phyloP scores from a whole-genome alignment of 2,888 invertebrate genomes.

The Drosophila rellima region DNA sequence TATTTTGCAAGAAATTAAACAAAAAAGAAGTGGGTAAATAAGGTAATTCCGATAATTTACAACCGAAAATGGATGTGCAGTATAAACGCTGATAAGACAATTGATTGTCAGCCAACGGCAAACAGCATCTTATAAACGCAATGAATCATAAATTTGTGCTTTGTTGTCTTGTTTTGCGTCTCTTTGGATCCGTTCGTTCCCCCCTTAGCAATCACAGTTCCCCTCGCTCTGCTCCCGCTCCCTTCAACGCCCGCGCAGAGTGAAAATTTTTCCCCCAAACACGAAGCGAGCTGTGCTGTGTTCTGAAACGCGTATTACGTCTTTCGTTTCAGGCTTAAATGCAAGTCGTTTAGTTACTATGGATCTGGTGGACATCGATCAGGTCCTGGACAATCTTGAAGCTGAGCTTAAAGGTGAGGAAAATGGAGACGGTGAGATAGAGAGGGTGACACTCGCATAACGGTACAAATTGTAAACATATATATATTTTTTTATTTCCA shows the following conservation, averaged over 20 bases:
- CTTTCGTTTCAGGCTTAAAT: conserved; percentile 56
- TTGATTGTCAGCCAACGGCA: conserved; percentile 15
- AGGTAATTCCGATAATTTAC: conserved; percentile 51
- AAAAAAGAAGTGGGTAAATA: conserved; percentile 54
- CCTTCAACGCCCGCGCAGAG: conserved; percentile 6
- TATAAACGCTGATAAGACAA: conserved; percentile 39
- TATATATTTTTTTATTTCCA: conserved; percentile 36
- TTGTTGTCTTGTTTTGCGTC: conserved; percentile 61
- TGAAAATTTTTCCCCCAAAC: conserved; percentile 47
- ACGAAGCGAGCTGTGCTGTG: conserved; percentile 20
- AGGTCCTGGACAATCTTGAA: conserved; percentile 94
- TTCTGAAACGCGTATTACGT: conserved; percentile 49
- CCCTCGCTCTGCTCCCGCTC: background rate
- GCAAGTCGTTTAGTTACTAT: conserved; percentile 66
- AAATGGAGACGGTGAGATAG: background rate
- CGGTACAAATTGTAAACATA: background rate
- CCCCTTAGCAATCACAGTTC: background rate
- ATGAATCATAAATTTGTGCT: conserved; percentile 49
- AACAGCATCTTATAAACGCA: background rate
- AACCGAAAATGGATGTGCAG: conserved; percentile 20
- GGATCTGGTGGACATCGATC: conserved; percentile 91
- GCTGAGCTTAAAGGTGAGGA: conserved; percentile 54
- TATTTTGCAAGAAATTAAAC: conserved; percentile 56
- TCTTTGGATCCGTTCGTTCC: conserved; percentile 31
- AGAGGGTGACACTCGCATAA: background rate